These are phyloP conservation scores for Halictus ligatus DNA, from an alignment of 2,888 invertebrate genomes.

Conservation along the genomic window DNA sequence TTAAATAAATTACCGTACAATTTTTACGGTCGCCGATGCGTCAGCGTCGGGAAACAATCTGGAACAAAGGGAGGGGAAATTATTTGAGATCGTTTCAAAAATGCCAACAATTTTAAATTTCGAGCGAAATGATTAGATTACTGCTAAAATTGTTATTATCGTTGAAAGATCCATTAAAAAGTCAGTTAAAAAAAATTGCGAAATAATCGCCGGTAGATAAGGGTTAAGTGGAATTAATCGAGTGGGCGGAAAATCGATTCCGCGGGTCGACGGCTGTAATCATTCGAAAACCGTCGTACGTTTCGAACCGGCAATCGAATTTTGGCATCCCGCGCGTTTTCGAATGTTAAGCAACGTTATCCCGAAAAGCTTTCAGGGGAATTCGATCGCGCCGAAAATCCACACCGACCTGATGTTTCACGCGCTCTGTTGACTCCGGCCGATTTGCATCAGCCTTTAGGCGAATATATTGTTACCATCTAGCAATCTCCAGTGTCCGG, in stretches of 20 bases:
- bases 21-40: background rate
- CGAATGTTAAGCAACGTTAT: constrained; percentile 16
- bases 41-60: background rate
- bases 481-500: background rate
- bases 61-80: background rate
- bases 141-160: background rate
- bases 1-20: background rate
- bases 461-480: background rate
- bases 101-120: too few relatives aligned
- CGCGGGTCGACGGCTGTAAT: background rate
- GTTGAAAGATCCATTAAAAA: background rate
- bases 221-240: background rate
- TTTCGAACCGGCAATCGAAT: background rate
- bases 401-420: background rate
- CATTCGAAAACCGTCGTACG: background rate
- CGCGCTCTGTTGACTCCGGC: background rate
- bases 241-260: background rate
- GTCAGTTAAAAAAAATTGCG: background rate
- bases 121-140: background rate
- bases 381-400: background rate
- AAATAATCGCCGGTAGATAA: background rate
- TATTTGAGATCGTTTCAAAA: background rate
- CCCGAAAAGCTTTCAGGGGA: background rate
- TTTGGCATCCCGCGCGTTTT: background rate
- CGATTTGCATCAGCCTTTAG: background rate